phyloP scores from a whole-genome alignment of 2,113 vertebrate species.

The Zosterops borbonicus region DNA sequence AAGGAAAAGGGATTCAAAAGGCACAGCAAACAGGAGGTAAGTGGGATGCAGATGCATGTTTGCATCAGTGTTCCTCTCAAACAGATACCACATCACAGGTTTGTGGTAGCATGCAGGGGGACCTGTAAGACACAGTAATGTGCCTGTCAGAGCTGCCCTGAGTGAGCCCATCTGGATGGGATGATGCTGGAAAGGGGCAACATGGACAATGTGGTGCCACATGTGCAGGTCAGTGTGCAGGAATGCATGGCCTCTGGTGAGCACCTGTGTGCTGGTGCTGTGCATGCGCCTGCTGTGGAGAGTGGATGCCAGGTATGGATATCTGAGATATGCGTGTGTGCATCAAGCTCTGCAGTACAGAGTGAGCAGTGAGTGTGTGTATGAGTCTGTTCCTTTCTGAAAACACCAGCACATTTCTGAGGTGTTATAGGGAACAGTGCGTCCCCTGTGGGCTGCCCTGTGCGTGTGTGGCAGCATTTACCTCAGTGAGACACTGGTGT shows the following conservation, averaged over 20 bases:
- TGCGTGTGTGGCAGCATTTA: neutral
- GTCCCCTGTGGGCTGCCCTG: neutral
- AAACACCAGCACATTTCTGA: neutral
- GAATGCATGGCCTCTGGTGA: neutral
- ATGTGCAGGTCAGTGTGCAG: neutral
- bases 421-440: accelerated
- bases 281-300: neutral
- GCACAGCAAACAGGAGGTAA: neutral
- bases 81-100: neutral
- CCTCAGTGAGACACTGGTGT: neutral
- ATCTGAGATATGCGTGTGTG: neutral
- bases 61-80: neutral
- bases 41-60: neutral
- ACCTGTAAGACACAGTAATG: neutral
- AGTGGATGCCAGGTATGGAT: too few relatives aligned
- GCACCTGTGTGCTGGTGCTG: neutral
- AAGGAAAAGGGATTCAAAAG: neutral
- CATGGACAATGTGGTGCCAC: neutral
- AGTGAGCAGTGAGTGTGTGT: neutral
- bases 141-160: neutral
- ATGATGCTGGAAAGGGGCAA: neutral
- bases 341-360: neutral
- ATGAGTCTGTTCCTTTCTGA: neutral
- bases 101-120: neutral
- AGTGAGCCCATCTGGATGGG: neutral